Base-by-base conservation (phyloP, 92 coral and sea anemone species). In the Pocillopora grandis region DNA sequence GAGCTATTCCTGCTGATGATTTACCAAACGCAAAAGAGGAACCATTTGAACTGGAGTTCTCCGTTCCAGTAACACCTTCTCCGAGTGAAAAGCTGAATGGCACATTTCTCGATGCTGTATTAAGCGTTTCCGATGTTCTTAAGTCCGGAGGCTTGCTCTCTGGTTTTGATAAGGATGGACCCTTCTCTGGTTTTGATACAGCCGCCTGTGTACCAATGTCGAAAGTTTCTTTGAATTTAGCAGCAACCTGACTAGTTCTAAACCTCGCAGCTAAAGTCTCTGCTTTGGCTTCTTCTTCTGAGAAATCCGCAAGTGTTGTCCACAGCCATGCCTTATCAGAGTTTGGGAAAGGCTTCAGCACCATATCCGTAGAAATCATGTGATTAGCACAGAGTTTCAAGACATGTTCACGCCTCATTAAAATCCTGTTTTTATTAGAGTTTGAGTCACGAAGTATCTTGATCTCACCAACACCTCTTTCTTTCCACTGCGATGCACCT, bases 301-400 rank as follows among this genome's bases (percentile, higher is more conserved):
- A 88, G 86, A 97, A 94, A 58, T 97, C 99, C 56, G 99, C 98
- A 18, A 83, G 84, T 0, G 94, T 90, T 36, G 90, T 90, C 99
- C 99, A 97, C 66, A 94, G 80, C 98, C 97, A 97, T 1, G 97
- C 89, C 71, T 78, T 93, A 36, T 92, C 95, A 49, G 98, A 92
- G 35, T 94, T 92, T 31, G 86, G 72, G n/a, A 87, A 92, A 10
- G 91, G 92, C 66, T 97, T 90, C 17, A 97, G 88, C 58, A 88
- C 86, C 98, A 97, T 94, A 27, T 92, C 98, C 62, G 89, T 48
- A 18, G 94, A 89, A 68, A 97, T 90, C 74, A 81, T 65, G 79
- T 97, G 99, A 84, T 97, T 97, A 19, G 96, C 93, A 81, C 99
- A 97, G 72, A 97, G 91, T 80, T 97, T 97, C 18, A 94, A 88